Evolutionary conservation across 2,797 vertebrate species (phyloP), one percentile per base, ranked within the genome.

Genomic region (Anguilla obscura): DNA sequence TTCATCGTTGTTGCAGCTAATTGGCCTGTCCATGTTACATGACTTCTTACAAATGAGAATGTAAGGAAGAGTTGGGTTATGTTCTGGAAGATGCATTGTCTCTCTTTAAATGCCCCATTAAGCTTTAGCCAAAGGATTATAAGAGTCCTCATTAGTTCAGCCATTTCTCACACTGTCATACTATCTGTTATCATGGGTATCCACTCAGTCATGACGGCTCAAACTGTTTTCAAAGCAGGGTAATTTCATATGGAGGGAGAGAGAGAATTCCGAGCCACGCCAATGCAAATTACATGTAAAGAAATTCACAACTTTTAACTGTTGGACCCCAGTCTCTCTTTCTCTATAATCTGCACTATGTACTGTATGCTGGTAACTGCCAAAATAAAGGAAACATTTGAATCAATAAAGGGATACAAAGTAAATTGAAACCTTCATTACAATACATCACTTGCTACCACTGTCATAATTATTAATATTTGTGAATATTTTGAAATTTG

Each of bases 31-130:
- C 94, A 94, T 96, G 95, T 96, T 95, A 95, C 94, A 94, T 94
- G 94, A 95, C 95, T 96, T 94, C 93, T 93, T 94, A 95, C 94
- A 97, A 97, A 97, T 95, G 94, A 96, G 94, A 92, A 94, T 91
- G 93, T 94, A 94, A 96, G 92, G 92, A 93, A 94, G 94, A 93
- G 94, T 93, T 94, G 93, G 92, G 94, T 93, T 94, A 93, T 92
- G 93, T 93, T 92, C 90, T 89, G 92, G 91, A 95, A 95, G 94
- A 95, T 94, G 94, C 94, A 96, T 96, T 94, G 94, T 95, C 96
- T 95, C 94, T 91, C 92, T 93, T 95, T 95, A 95, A 96, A 96
- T 95, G 96, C 93, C 94, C 95, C 95, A 96, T 96, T 96, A 96
- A 93, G 93, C 92, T 89, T 33, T 90, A 94, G 93, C 93, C 94